phyloP scores from a whole-genome alignment of 1,140 invertebrate species.

The Lutraria rhynchaena region DNA sequence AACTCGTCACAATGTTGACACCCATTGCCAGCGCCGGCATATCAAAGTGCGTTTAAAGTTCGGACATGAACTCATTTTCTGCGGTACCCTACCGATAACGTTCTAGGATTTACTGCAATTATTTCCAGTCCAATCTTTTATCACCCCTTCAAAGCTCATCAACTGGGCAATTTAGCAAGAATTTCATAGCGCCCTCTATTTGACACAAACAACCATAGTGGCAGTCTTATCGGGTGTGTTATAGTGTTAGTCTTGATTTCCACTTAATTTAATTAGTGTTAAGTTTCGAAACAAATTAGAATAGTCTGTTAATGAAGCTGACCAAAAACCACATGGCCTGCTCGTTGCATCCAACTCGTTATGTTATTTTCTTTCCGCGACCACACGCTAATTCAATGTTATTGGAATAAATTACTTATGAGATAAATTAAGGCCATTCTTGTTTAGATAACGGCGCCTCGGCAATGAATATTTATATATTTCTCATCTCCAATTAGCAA shows the following conservation, averaged over 20 bases:
- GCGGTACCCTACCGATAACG: constrained; percentile 53
- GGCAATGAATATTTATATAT: no score
- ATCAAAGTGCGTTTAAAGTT: constrained; percentile 12
- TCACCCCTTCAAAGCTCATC: constrained; percentile 41
- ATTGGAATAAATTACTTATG: constrained; percentile 37
- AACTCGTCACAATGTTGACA: constrained; percentile 48
- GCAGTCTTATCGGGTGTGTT: constrained; percentile 34
- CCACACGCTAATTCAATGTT: constrained; percentile 17
- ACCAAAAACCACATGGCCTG: constrained; percentile 42
- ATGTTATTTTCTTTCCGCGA: constrained; percentile 11
- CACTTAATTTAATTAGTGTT: constrained; percentile 56
- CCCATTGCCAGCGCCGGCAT: constrained; percentile 6
- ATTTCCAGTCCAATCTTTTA: constrained; percentile 50
- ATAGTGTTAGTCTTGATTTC: constrained; percentile 21
- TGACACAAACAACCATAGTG: constrained; percentile 26
- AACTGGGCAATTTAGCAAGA: constrained; percentile 50
- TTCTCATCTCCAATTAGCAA: no score
- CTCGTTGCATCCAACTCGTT: background rate
- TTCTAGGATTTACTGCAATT: constrained; percentile 11
- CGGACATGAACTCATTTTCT: constrained; percentile 13
- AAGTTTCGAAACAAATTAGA: constrained; percentile 54
- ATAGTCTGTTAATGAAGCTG: constrained; percentile 32
- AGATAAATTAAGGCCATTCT: background rate
- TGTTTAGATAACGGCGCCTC: no score
- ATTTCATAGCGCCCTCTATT: constrained; percentile 29